A percentile compares a stretch with the other conserved stretches of the same genome.
phyloP scores from a whole-genome alignment of 2,797 vertebrate species.

The Uromys caudimaculatus region DNA sequence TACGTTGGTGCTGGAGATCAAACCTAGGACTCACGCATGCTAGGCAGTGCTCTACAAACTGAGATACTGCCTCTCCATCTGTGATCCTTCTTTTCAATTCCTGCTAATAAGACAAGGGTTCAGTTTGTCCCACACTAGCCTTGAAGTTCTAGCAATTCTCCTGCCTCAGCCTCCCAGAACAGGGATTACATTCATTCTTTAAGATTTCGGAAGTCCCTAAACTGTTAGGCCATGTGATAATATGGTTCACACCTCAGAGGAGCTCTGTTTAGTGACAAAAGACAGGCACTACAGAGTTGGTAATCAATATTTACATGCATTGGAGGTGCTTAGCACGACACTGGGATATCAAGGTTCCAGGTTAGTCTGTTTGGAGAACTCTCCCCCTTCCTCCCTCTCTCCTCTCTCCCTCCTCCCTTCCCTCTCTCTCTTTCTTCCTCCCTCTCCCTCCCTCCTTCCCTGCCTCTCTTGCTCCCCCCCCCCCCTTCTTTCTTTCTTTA shows the following conservation, averaged over 20 bases:
- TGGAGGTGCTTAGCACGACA: not conserved
- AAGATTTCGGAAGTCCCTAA: conserved; percentile 15
- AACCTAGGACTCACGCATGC: not conserved
- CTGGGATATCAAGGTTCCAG: not conserved
- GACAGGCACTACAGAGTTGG: conserved; percentile 24
- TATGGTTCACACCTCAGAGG: not conserved
- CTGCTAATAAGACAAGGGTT: not conserved
- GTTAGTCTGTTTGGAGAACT: conserved; percentile 43
- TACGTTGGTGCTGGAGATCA: not conserved
- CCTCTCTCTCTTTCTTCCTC: too few relatives aligned
- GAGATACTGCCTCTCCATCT: not conserved
- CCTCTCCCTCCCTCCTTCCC: not conserved
- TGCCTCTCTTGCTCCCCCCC: too few relatives aligned
- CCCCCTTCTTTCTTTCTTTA: too few relatives aligned
- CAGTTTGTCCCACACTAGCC: not conserved
- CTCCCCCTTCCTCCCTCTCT: too few relatives aligned
- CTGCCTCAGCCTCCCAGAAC: not conserved
- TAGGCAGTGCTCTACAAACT: too few relatives aligned
- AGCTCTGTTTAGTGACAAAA: not conserved
- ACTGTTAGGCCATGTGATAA: not conserved
- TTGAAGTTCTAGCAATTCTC: not conserved
- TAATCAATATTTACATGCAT: not conserved
- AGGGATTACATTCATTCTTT: not conserved
- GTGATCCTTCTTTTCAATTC: not conserved
- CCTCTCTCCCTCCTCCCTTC: not conserved